Conservation (phyloP, 2,888 invertebrate species). For the Dioctria linearis region DNA sequence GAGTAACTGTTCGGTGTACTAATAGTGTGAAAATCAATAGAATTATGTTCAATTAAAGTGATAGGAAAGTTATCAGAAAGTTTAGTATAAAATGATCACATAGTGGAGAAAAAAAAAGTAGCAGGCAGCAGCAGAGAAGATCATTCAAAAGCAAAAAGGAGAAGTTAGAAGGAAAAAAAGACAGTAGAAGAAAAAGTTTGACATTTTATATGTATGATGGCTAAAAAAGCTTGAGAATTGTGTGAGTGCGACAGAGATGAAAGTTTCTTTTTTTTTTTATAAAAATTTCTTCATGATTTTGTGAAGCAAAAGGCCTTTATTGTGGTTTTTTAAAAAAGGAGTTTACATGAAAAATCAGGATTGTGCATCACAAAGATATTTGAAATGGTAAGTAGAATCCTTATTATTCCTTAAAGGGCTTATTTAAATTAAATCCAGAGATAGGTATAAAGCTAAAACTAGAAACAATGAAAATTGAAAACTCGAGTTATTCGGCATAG, state of each 20-base stretch:
- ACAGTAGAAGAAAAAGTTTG: conserved; percentile 45
- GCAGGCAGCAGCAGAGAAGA: conserved; percentile 26
- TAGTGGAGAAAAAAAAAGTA: conserved; percentile 31
- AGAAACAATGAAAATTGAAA: conserved; percentile 45
- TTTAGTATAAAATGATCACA: conserved; percentile 39
- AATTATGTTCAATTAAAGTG: conserved; percentile 4
- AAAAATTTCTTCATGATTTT: conserved; percentile 38
- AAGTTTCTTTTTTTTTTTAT: not conserved
- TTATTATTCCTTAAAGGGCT: too few species aligned
- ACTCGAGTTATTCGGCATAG: conserved; percentile 15
- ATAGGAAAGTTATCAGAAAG: conserved; percentile 21
- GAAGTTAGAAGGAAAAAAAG: not conserved
- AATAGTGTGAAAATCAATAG: conserved; percentile 25
- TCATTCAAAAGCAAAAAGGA: conserved; percentile 40
- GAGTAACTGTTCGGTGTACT: conserved; percentile 5
- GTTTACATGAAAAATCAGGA: not conserved
- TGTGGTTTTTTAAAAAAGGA: conserved; percentile 22
- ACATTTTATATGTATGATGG: conserved; percentile 42
- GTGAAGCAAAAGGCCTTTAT: conserved; percentile 38
- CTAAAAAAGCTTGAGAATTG: conserved; percentile 31
- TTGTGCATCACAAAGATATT: conserved; percentile 11
- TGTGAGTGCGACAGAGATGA: conserved; percentile 46
- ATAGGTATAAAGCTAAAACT: not conserved
- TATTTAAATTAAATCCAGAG: too few species aligned
- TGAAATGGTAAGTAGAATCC: conserved; percentile 36